A percentile compares a stretch with the other conserved stretches of the same genome.
Conservation (phyloP, 2,113 vertebrate genomes). For the Cephalopterus ornatus region DNA sequence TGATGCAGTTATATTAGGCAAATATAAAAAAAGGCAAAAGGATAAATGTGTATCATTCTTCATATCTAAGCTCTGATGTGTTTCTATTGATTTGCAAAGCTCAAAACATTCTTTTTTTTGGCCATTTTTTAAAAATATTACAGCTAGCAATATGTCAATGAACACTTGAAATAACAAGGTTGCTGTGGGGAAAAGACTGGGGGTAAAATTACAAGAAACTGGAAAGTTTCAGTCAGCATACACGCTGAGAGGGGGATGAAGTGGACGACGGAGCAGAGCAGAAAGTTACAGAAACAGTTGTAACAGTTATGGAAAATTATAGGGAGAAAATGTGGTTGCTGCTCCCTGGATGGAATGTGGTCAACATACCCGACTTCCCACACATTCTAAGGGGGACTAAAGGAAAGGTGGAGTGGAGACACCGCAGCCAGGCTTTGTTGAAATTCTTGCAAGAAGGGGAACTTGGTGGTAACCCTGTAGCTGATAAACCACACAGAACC, state of each 20-base stretch:
- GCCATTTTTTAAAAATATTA: slow-evolving; percentile 41
- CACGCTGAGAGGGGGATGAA: background rate
- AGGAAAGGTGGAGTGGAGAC: background rate
- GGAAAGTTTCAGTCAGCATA: background rate
- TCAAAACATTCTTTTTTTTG: slow-evolving; percentile 60
- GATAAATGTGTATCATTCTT: background rate
- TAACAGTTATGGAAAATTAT: background rate
- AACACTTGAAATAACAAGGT: slow-evolving; percentile 55
- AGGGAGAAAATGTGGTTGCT: background rate
- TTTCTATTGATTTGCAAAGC: slow-evolving; percentile 61
- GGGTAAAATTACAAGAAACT: background rate
- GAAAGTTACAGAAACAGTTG: background rate
- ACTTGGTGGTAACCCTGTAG: background rate
- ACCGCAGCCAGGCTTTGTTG: background rate
- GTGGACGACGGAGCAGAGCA: background rate
- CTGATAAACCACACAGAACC: background rate
- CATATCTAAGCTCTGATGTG: background rate
- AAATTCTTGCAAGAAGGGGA: background rate
- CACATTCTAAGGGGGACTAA: background rate
- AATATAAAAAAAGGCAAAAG: background rate
- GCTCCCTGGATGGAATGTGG: background rate
- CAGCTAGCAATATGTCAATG: slow-evolving; percentile 67
- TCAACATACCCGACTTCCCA: background rate
- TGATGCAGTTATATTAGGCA: background rate
- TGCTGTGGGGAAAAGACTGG: background rate